Conservation (phyloP, 2,797 vertebrate genomes). For the Thunnus albacares region DNA sequence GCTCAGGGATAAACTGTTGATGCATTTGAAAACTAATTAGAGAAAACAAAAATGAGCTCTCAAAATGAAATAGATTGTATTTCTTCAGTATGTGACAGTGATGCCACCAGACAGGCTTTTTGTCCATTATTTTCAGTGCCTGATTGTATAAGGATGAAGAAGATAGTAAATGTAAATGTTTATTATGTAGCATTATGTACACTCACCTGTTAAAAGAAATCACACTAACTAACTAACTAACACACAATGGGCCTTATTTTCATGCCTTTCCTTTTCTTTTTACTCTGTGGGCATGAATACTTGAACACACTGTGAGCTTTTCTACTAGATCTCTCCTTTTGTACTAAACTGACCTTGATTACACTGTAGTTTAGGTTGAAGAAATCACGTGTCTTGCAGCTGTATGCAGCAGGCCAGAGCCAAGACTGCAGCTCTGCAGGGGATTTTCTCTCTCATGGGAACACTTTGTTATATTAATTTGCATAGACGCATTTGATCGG, state of each 20-base stretch:
- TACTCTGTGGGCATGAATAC: neutral
- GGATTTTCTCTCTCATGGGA: constrained; percentile 31
- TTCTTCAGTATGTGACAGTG: too few species aligned
- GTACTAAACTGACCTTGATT: constrained; percentile 18
- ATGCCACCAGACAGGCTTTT: too few species aligned
- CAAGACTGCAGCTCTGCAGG: constrained; percentile 20
- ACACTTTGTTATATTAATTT: constrained; percentile 44
- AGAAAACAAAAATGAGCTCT: too few species aligned
- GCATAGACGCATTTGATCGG: constrained; percentile 33
- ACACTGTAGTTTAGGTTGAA: constrained; percentile 6
- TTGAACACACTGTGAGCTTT: neutral
- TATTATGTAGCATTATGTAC: neutral
- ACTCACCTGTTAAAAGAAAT: neutral
- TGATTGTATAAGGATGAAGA: too few species aligned
- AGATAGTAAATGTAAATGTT: neutral
- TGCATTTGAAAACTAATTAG: too few species aligned
- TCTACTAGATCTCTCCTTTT: neutral
- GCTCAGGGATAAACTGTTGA: too few species aligned
- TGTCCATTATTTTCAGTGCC: too few species aligned
- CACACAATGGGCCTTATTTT: too few species aligned
- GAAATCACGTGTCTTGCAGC: constrained; percentile 29
- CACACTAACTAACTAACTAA: too few species aligned
- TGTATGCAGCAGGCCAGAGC: constrained; percentile 17
- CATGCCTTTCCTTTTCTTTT: neutral
- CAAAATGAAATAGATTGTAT: too few species aligned